Base-by-base conservation (phyloP, 2,888 invertebrate species). In the Branchinecta sandiegonensis region DNA sequence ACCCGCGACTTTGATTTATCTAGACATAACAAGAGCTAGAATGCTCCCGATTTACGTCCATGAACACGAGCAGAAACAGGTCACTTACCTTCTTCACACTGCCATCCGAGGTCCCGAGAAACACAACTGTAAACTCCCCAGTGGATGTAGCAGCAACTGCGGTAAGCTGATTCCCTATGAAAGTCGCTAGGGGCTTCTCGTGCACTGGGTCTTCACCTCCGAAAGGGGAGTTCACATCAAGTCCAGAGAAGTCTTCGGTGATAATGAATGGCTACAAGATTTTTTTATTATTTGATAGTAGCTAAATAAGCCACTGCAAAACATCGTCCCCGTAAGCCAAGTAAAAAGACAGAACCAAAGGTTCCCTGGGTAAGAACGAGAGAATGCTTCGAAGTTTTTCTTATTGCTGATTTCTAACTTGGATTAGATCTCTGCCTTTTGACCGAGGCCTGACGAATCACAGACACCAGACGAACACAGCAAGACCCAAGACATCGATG, bases 91-190 rank as follows among this genome's bases (percentile, higher is more conserved):
- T 97, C 79, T 94, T 92, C 70, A 97, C 82, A 77, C 91, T 90
- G 65, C 97, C 97, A 74, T 87, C 83, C 70, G 85, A 83, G 13
- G 96, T 96, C 63, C 97, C 97, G 71, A 95, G 86, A 79, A 97
- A 96, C 67, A 94, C 96, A 65, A 97, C 95, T n/a, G 96, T 96
- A 79, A 93, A 94, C 75, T 93, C 93, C 72, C 94, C 91, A 17
- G 94, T 94, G 66, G 94, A 91, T 23, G 94, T 93, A 68, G 94
- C 93, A 12, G 93, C 91, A 63, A 97, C 90, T 23, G 96, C 88
- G 11, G 95, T 93, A 72, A 94, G 83, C 74, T 86, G 85, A 73
- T 86, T 87, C 37, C 37, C 37, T 73, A 84, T 83, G 77, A 93
- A 92, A 72, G 86, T 84, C 50, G 91, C 83, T 67, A 94, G 93